Base-by-base conservation (phyloP, 2,113 vertebrate genomes). In the Colistium nudipinnis region DNA sequence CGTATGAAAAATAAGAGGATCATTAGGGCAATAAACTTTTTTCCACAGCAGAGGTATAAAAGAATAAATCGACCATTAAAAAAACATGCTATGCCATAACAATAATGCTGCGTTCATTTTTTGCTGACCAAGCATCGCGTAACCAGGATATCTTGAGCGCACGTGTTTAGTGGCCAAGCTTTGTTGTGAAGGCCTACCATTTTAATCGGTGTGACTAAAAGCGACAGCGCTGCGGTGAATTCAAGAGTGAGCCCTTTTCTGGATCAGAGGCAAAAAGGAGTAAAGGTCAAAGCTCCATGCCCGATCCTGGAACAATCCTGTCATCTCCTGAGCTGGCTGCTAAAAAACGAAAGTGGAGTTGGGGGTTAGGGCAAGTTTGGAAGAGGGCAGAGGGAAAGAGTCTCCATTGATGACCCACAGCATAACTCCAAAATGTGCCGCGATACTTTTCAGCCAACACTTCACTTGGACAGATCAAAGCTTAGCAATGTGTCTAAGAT, bases 231-330 rank as follows among this genome's bases (percentile, higher is more conserved):
- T 64, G 36, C 70, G 70, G 65, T 78, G 54, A 81, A 70, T 62
- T 66, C 54, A 62, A 74, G 73, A 70, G 28, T 36, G 54, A 49
- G 69, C 31, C 59, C 51, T 77, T 67, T 81, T 65, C 47, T 41
- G 67, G 67, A 70, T 71, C 71, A 78, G 62, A 68, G 25, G 56
- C 47, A 64, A 56, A 51, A 30, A 55, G 24, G 51, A 65, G 62
- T 41, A 30, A 60, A 75, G 77, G 81, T 83, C 75, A 63, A 60
- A 70, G 53, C 83, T 62, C 52, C 55, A 22, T 48, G 27, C 43
- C 54, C 62, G 66, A 83, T n/a, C 79, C 72, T 83, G 72, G 74
- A 81, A 75, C 66, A 81, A 77, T 74, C 62, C 72, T 80, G 69
- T 80, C 75, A 56, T 62, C 63, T 64, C 53, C 51, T 70, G 51